phyloP scores from a whole-genome alignment of 2,113 vertebrate genomes.

The Labeo catla region DNA sequence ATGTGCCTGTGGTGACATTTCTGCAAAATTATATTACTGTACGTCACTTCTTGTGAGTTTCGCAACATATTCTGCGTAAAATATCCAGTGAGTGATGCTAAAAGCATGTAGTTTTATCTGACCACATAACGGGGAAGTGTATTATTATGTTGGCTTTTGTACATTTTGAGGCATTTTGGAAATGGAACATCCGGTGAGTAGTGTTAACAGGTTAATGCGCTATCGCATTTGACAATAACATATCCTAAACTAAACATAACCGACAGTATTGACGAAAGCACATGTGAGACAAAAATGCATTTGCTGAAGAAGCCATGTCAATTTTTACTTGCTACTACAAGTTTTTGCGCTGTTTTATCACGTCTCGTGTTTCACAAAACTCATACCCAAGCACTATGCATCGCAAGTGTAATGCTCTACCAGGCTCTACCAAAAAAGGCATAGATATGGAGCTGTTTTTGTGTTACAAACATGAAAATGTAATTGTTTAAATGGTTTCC shows the following conservation, averaged over 20 bases:
- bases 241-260: neutral
- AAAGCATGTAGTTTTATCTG: neutral
- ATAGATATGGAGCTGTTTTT: neutral
- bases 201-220: neutral
- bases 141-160: neutral
- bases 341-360: neutral
- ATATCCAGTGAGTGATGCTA: neutral
- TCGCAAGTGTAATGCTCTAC: neutral
- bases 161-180: neutral
- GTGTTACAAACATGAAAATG: neutral
- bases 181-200: neutral
- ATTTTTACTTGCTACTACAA: neutral
- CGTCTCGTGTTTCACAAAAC: neutral
- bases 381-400: neutral
- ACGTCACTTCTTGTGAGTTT: neutral
- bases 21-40: neutral
- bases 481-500: neutral
- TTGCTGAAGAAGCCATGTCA: neutral
- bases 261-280: neutral
- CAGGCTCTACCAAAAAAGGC: neutral
- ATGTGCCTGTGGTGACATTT: neutral
- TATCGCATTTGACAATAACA: neutral
- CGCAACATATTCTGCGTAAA: neutral
- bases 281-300: neutral
- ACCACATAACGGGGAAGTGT: neutral